Conservation (phyloP, 2,888 invertebrate species). For the Lithodes maja region DNA sequence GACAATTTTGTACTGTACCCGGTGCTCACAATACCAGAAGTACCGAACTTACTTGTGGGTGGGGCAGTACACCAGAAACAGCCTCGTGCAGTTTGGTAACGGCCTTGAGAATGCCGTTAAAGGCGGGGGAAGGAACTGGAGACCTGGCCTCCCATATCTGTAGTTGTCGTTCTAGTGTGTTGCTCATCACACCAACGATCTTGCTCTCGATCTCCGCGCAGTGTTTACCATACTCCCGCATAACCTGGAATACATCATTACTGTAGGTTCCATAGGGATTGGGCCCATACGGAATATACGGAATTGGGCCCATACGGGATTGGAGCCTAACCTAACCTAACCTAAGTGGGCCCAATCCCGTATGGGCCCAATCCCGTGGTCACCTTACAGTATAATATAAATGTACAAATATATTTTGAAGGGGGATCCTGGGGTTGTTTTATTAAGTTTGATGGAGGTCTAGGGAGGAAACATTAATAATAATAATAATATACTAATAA, state of each 20-base stretch:
- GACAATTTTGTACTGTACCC: no score
- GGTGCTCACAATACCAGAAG: no score
- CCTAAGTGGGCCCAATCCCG: no score
- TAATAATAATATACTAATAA: no score
- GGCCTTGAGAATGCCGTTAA: slow-evolving; percentile 65
- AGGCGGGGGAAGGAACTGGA: slow-evolving; percentile 69
- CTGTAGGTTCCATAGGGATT: background rate
- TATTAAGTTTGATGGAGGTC: no score
- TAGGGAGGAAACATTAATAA: no score
- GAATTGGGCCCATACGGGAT: background rate
- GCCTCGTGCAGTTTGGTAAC: slow-evolving; percentile 69
- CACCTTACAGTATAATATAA: no score
- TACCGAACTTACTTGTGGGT: slow-evolving; percentile 47
- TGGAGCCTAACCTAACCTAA: no score
- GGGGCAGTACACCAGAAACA: slow-evolving; percentile 62
- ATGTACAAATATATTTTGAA: no score
- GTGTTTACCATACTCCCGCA: slow-evolving; percentile 64
- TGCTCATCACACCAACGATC: slow-evolving; percentile 68
- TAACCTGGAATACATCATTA: slow-evolving; percentile 41
- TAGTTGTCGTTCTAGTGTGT: slow-evolving; percentile 65
- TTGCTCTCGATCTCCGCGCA: slow-evolving; percentile 69
- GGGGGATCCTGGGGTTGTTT: no score
- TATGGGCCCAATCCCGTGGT: no score
- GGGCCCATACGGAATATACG: no score
- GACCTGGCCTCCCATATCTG: slow-evolving; percentile 69